A percentile compares a stretch with the other conserved stretches of the same genome.
phyloP scores from a whole-genome alignment of 2,797 vertebrate genomes.

The Okamejei kenojei region DNA sequence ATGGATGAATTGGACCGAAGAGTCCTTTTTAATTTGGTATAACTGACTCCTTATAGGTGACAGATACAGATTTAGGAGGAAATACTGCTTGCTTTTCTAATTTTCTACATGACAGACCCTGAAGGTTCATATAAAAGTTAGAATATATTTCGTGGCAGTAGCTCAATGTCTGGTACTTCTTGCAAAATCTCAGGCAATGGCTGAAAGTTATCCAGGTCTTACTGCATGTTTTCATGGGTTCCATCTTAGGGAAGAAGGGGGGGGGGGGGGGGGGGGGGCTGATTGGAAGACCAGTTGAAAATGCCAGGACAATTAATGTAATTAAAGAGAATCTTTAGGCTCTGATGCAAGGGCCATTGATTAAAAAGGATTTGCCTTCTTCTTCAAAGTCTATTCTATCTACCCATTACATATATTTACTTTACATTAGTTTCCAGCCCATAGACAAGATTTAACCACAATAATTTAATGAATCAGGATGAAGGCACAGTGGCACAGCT shows the following conservation, averaged over 20 bases:
- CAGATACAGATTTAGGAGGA: not conserved
- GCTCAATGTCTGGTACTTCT: too few species aligned
- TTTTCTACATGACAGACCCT: not conserved
- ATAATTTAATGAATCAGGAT: not conserved
- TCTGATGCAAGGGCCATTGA: not conserved
- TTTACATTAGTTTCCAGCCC: not conserved
- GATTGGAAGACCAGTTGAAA: too few species aligned
- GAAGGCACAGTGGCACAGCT: not conserved
- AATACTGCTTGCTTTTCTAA: not conserved
- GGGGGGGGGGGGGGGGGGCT: too few species aligned
- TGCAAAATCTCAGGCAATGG: too few species aligned
- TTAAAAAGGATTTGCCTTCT: not conserved
- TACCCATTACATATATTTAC: too few species aligned
- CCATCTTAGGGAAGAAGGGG: too few species aligned
- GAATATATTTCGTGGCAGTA: too few species aligned
- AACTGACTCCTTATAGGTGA: not conserved
- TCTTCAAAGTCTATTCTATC: not conserved
- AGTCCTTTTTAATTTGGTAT: too few species aligned
- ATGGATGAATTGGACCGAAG: too few species aligned
- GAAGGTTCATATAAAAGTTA: too few species aligned
- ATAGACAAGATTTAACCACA: not conserved
- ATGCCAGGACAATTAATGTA: not conserved
- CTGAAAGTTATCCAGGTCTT: too few species aligned
- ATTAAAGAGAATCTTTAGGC: not conserved
- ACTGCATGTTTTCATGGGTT: too few species aligned